Evolutionary conservation across 2,888 invertebrate species (phyloP), one percentile per base, ranked within the genome.

Genomic region (Loripinus fragilis): DNA sequence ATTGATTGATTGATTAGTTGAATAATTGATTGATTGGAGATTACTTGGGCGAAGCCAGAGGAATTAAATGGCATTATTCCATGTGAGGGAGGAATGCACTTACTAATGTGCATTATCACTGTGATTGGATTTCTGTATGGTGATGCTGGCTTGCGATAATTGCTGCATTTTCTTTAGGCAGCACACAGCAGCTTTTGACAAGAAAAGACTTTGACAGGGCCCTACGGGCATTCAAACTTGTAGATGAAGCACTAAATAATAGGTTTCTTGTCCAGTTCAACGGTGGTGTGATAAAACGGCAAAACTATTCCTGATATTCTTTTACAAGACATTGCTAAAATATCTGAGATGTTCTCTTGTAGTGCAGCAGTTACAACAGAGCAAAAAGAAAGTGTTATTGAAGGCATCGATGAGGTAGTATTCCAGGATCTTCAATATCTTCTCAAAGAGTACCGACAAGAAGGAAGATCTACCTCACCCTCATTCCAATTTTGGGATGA

Each of bases 131-230:
- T 25, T 41, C 15, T 74, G 5, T 67, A 50, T 52, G 74, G 67
- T 1, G 74, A 74, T 55, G 55, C 74, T 25, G 55, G 74, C 10
- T 50, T 74, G 0, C 35, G 15, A 41, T 8, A 55, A 20, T 35
- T 74, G 1, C 28, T 74, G 5, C 15, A 25, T 52, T 52, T 65
- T 67, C 74, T 25, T 25, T 20, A 42, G 60, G 30, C 20, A 74
- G 67, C 12, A 68, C 41, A 30, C 2, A 15, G 5, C 33, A 55
- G 30, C 67, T 74, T 28, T 25, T 73, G 0, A 3, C 52, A 25
- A 67, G 73, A 10, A 73, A 73, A 50, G 67, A 73, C 33, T 73
- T 73, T 30, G 73, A 67, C 25, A 17, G 66, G 0, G 73, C 52
- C 20, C 10, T 73, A 20, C 2, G 20, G 28, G 66, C 66, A 17